Evolutionary conservation across 1,140 invertebrate species (phyloP).

Genomic region (Procambarus virginalis): DNA sequence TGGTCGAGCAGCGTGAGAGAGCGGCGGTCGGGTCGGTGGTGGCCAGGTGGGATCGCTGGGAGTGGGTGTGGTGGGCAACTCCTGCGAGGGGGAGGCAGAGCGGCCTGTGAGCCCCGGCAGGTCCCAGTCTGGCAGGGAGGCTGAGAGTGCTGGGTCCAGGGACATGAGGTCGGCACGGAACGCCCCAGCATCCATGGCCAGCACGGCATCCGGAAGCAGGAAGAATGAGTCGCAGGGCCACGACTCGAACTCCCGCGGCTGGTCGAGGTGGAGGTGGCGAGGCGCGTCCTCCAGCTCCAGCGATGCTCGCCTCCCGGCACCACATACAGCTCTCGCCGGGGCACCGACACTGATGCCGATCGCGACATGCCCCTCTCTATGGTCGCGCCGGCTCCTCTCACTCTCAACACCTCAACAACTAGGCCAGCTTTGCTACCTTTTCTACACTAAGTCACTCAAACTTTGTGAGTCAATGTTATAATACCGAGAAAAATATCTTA

Average conservation of each 20-base stretch:
- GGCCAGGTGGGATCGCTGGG: slow-evolving; percentile 1
- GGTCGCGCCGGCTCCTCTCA: not conserved
- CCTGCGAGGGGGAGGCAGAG: slow-evolving; percentile 6
- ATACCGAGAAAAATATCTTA: too few species aligned
- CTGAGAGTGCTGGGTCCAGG: slow-evolving; percentile 66
- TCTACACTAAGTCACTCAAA: too few species aligned
- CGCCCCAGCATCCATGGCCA: slow-evolving; percentile 68
- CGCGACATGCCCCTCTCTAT: slow-evolving; percentile 58
- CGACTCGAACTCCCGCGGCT: slow-evolving; percentile 67
- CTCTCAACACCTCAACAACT: too few species aligned
- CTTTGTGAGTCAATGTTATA: too few species aligned
- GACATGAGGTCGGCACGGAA: slow-evolving; percentile 68
- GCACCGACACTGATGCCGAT: slow-evolving; percentile 69
- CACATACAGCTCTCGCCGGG: slow-evolving; percentile 61
- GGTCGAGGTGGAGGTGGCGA: slow-evolving; percentile 44
- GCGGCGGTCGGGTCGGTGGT: slow-evolving; percentile 41
- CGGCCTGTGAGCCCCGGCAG: slow-evolving; percentile 45
- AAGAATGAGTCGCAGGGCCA: slow-evolving; percentile 70
- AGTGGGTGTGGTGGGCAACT: slow-evolving; percentile 19
- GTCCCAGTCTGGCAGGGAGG: slow-evolving; percentile 68
- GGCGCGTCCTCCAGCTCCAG: slow-evolving; percentile 54
- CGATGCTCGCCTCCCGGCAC: slow-evolving; percentile 55
- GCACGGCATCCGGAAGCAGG: slow-evolving; percentile 66
- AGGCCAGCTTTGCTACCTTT: too few species aligned
- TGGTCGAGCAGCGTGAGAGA: slow-evolving; percentile 66